Evolutionary conservation across 2,888 invertebrate species (phyloP).

Genomic region (Luffia ferchaultella): DNA sequence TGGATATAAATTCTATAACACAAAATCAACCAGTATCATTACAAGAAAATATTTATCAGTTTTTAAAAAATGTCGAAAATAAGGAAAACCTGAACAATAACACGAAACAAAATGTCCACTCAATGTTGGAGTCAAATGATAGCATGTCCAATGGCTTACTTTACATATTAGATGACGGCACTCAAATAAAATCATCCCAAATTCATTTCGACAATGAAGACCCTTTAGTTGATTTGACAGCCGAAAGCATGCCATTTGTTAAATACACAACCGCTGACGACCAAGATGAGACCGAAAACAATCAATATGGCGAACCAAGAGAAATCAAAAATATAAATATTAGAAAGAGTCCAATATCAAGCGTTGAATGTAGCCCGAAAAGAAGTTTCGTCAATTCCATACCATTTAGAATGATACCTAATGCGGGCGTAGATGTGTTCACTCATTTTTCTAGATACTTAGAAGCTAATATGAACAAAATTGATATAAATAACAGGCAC

Average conservation of each 20-base stretch:
- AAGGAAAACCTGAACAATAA: constrained; percentile 17
- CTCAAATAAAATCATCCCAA: constrained; percentile 53
- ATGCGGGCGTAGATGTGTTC: constrained; percentile 42
- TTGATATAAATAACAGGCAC: background rate
- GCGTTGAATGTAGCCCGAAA: constrained; percentile 33
- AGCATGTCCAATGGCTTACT: constrained; percentile 28
- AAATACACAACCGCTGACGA: constrained; percentile 29
- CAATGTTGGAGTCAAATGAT: constrained; percentile 23
- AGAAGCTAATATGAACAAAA: constrained; percentile 23
- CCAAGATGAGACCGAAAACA: constrained; percentile 26
- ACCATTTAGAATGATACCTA: constrained; percentile 48
- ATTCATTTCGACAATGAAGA: constrained; percentile 59
- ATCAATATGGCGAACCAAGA: constrained; percentile 12
- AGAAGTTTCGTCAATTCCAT: constrained; percentile 39
- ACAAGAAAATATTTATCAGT: constrained; percentile 47
- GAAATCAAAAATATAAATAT: constrained; percentile 34
- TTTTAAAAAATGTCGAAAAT: constrained; percentile 39
- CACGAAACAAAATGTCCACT: constrained; percentile 22
- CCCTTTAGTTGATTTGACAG: constrained; percentile 36
- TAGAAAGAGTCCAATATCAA: constrained; percentile 37
- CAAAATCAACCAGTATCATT: constrained; percentile 41
- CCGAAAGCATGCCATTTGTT: constrained; percentile 47
- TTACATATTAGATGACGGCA: constrained; percentile 51
- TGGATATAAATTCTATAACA: constrained; percentile 47
- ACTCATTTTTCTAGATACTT: constrained; percentile 47